Evolutionary conservation across 1,140 invertebrate genomes (phyloP), one percentile per base, ranked within the genome.

Genomic region (Sitophilus oryzae): DNA sequence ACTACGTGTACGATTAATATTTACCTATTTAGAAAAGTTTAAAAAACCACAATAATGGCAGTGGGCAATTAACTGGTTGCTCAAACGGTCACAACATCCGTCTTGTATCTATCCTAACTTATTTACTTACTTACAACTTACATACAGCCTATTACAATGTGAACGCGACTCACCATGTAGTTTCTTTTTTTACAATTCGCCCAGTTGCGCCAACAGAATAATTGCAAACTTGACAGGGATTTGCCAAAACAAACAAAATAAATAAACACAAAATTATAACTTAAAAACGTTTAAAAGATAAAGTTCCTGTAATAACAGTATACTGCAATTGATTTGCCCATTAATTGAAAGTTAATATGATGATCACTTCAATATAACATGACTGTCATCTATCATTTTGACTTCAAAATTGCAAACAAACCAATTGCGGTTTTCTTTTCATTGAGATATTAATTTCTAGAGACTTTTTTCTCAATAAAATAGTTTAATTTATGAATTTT

Each of bases 1-100:
- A 52, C 40, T 15, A 40, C 3, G 18, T n/a, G 45, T 53, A 53
- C 10, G 50, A 35, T 20, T 21, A 54, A 54, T 54, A 54, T 43
- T 55, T 56, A 49, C 53, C 53, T 56, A 56, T 44, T 50, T 56
- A 49, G 22, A 34, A 43, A 25, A 38, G 25, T 55, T 42, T 42
- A 18, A 55, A 49, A 37, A 56, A 49, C 53, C 46, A 44, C 38
- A 44, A 50, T 49, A 56, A 56, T 56, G 53, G 53, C 53, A 56
- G 53, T 56, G 53, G 53, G 23, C 46, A 23, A 43, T 56, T 30
- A 49, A 50, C 53, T 56, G 53, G 53, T 50, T 56, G 46, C 37
- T 43, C 43, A 56, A 49, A 56, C 40, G 46, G 46, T 56, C 53
- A 56, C 21, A 56, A 41, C 46, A 40, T 22, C 37, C 11, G 47